Conservation (phyloP, 2,797 vertebrate species). For the Oryzias dopingdopingensis region DNA sequence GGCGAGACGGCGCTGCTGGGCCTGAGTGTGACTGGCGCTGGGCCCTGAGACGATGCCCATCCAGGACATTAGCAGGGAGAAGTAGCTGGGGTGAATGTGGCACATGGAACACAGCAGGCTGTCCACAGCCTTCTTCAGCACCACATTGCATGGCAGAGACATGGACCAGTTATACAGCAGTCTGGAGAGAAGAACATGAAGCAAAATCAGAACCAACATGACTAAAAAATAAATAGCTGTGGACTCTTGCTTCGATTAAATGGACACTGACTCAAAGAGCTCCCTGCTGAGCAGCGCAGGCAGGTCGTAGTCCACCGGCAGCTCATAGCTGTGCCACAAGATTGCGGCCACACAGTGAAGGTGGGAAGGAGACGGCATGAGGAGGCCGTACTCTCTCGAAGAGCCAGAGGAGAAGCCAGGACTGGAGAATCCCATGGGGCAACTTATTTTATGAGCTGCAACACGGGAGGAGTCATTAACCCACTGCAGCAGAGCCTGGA, state of each 20-base stretch:
- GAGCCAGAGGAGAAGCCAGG: slow-evolving; percentile 67
- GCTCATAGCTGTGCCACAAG: slow-evolving; percentile 96
- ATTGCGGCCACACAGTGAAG: slow-evolving; percentile 96
- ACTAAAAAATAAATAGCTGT: neutral
- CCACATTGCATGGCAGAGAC: slow-evolving; percentile 94
- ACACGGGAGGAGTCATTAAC: slow-evolving; percentile 94
- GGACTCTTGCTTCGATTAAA: neutral
- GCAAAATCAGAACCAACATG: neutral
- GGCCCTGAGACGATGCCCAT: slow-evolving; percentile 90
- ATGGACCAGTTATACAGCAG: slow-evolving; percentile 97
- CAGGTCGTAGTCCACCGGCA: slow-evolving; percentile 95
- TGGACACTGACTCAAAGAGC: slow-evolving; percentile 92
- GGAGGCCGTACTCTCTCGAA: slow-evolving; percentile 89
- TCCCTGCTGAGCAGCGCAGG: slow-evolving; percentile 90
- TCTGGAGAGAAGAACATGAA: slow-evolving; percentile 62
- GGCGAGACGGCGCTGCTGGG: slow-evolving; percentile 83
- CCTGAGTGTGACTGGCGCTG: slow-evolving; percentile 79
- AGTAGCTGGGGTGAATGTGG: slow-evolving; percentile 97
- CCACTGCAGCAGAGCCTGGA: slow-evolving; percentile 97
- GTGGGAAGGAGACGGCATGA: slow-evolving; percentile 98
- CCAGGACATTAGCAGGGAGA: slow-evolving; percentile 97
- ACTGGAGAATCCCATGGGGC: slow-evolving; percentile 78
- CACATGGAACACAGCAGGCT: slow-evolving; percentile 98
- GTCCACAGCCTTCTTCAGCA: slow-evolving; percentile 98
- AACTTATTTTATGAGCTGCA: slow-evolving; percentile 87